These are phyloP conservation scores for Dysidea cf. avara DNA, from an alignment of 37 sponge, comb jelly and placozoan genomes.

Conservation along the genomic window DNA sequence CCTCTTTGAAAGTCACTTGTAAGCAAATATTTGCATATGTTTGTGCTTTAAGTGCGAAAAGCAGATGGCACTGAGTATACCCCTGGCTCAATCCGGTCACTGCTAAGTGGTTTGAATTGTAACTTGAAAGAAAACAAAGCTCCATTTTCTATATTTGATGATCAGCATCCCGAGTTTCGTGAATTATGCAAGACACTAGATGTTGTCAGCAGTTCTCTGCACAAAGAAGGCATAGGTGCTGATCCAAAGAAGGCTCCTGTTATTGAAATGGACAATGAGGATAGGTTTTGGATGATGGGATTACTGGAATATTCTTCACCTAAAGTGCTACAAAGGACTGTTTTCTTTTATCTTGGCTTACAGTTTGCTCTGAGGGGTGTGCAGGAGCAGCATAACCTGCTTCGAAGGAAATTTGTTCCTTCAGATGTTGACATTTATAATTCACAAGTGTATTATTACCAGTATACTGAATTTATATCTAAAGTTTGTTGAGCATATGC, in stretches of 20 bases:
- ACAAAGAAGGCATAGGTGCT: conserved; percentile 37
- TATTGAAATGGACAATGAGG: conserved; percentile 37
- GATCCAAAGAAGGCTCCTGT: conserved; percentile 14
- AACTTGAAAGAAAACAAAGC: conserved; percentile 11
- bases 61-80: conserved; percentile 17
- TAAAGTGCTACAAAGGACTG: conserved; percentile 16
- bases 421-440: conserved; percentile 8
- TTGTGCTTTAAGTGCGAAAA: conserved; percentile 15
- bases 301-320: conserved; percentile 14
- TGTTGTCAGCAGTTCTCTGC: conserved; percentile 14
- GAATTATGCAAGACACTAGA: conserved; percentile 19
- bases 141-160: conserved; percentile 31
- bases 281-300: conserved; percentile 16
- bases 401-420: conserved; percentile 3
- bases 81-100: conserved; percentile 2
- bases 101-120: conserved; percentile 29
- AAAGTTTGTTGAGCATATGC: conserved; percentile 8
- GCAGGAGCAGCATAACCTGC: conserved; percentile 32
- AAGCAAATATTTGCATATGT: conserved; percentile 18
- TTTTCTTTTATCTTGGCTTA: conserved; percentile 26
- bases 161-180: conserved; percentile 12
- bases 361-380: conserved; percentile 46
- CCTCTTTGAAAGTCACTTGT: conserved; percentile 1
- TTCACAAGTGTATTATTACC: conserved; percentile 6
- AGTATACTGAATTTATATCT: conserved; percentile 29